Evolutionary conservation across 2,113 vertebrate genomes (phyloP).

Genomic region (Cricetomys ansorgei): DNA sequence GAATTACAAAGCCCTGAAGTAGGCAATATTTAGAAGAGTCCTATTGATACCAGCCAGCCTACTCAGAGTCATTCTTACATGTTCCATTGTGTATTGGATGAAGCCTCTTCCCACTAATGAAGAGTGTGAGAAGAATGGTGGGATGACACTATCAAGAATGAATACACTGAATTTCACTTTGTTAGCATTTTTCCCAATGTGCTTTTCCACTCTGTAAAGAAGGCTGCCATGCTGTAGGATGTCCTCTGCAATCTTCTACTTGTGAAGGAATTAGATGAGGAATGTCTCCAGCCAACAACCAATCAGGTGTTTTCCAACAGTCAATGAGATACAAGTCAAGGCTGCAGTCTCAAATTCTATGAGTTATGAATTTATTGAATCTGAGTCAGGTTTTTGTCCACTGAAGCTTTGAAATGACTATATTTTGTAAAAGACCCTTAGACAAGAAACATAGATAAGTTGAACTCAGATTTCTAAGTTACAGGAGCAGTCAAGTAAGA

Average conservation of each 20-base stretch:
- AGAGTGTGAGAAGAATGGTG: neutral
- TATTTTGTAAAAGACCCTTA: neutral
- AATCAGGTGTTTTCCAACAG: neutral
- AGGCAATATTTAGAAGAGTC: neutral
- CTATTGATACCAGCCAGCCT: accelerated
- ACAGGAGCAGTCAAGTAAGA: neutral
- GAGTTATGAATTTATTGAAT: neutral
- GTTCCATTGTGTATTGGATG: accelerated
- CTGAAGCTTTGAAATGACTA: neutral
- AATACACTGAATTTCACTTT: neutral
- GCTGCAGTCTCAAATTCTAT: neutral
- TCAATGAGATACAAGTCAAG: neutral
- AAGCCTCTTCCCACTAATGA: neutral
- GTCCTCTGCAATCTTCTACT: neutral
- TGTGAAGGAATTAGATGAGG: neutral
- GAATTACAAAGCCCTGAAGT: neutral
- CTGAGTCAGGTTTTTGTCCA: neutral
- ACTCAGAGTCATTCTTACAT: neutral
- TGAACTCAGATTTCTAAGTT: neutral
- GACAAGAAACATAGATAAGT: neutral
- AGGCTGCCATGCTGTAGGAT: neutral
- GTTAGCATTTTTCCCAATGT: neutral
- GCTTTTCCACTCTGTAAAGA: neutral
- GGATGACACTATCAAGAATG: neutral
- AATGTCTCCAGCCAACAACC: neutral